A percentile compares a stretch with the other conserved stretches of the same genome.
phyloP scores from a whole-genome alignment of 2,113 vertebrate species.

The Perca schrenkii region DNA sequence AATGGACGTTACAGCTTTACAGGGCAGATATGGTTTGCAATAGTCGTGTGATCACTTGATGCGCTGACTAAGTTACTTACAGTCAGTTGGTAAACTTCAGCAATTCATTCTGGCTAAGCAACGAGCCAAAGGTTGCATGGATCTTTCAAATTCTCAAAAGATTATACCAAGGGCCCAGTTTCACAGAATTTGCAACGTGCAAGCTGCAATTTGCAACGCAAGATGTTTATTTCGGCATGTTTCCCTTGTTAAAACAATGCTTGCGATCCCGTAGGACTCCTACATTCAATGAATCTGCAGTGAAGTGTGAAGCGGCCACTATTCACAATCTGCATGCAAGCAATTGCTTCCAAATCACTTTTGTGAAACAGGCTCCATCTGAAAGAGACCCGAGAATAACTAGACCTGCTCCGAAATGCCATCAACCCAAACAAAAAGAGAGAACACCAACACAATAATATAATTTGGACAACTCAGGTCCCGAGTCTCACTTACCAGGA shows the following conservation, averaged over 20 bases:
- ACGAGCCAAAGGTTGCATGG: background rate
- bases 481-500: background rate
- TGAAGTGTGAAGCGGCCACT: background rate
- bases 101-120: background rate
- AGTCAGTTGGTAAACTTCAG: background rate
- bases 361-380: background rate
- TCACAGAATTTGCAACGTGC: background rate
- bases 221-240: background rate
- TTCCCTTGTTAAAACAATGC: background rate
- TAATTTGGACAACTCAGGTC: background rate
- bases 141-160: background rate
- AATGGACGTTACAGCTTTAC: background rate
- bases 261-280: background rate
- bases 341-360: background rate
- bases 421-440: background rate
- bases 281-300: background rate
- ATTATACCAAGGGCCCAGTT: background rate
- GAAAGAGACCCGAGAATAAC: slow-evolving; percentile 5
- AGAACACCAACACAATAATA: background rate
- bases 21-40: background rate
- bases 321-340: background rate
- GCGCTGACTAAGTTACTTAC: background rate
- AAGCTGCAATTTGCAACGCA: background rate
- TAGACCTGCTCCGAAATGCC: background rate
- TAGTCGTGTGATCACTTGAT: background rate